phyloP scores from a whole-genome alignment of 1,140 invertebrate species.

The Heliconius melpomene region DNA sequence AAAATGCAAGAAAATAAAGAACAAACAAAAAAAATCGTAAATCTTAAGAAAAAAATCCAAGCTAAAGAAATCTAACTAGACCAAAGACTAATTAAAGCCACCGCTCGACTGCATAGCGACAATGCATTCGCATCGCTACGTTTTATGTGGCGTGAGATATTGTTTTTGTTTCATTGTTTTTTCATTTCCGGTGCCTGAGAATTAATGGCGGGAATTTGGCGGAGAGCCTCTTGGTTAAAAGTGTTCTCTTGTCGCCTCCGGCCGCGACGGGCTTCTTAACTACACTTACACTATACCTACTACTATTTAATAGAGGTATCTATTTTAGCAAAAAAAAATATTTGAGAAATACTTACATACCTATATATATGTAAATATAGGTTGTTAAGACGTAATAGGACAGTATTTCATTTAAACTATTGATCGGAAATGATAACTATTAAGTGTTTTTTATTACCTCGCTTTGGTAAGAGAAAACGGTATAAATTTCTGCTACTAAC shows the following conservation, averaged over 20 bases:
- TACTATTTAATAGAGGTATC: not conserved
- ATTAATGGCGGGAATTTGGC: constrained; percentile 46
- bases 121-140: constrained; percentile 1
- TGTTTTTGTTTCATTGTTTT: constrained; percentile 26
- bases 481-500: not conserved
- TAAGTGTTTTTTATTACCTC: not conserved
- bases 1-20: not conserved
- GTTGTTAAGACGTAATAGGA: too few relatives aligned
- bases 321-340: not conserved
- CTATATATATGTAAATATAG: too few relatives aligned
- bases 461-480: not conserved
- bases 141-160: constrained; percentile 12
- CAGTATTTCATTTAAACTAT: too few relatives aligned
- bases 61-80: constrained; percentile 7
- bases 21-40: not conserved
- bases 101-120: not conserved
- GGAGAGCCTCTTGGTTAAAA: constrained; percentile 31
- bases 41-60: not conserved
- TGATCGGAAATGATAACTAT: not conserved
- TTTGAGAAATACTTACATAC: not conserved
- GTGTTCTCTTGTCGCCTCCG: constrained; percentile 29
- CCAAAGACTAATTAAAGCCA: not conserved
- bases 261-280: not conserved
- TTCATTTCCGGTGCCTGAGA: constrained; percentile 30
- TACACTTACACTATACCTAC: too few relatives aligned